Conservation (phyloP, 2,113 vertebrate species). For the Nycticorax nycticorax region DNA sequence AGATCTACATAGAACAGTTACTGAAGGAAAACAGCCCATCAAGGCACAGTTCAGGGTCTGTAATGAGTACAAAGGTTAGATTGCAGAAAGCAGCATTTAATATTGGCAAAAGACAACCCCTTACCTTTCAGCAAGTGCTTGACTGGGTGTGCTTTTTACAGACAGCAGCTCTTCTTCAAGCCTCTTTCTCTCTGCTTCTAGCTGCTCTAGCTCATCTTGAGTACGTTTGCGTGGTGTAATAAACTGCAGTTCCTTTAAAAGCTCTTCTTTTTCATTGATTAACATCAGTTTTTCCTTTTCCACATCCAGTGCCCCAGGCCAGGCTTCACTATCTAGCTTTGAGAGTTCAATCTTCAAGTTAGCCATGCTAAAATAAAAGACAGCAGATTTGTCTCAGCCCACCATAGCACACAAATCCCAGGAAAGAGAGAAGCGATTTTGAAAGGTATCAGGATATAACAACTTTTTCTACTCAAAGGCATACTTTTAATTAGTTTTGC, state of each 20-base stretch:
- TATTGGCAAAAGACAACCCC: background rate
- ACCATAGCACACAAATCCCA: background rate
- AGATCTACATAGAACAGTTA: background rate
- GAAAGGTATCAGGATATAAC: background rate
- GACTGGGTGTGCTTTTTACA: conserved; percentile 73
- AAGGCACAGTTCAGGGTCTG: background rate
- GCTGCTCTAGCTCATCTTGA: conserved; percentile 72
- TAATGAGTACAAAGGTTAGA: background rate
- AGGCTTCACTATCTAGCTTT: conserved; percentile 80
- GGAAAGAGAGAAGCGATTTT: background rate
- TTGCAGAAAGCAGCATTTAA: background rate
- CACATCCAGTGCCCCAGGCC: conserved; percentile 81
- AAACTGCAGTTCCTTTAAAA: conserved; percentile 86
- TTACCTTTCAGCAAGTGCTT: conserved; percentile 82
- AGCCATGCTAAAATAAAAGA: conserved; percentile 78
- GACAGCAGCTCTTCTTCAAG: conserved; percentile 82
- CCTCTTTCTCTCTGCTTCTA: conserved; percentile 79
- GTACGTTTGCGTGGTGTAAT: conserved; percentile 76
- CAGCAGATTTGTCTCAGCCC: background rate
- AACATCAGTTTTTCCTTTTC: conserved; percentile 85
- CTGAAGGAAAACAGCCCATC: background rate
- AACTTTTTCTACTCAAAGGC: background rate
- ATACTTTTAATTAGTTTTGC: background rate
- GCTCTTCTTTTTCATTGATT: conserved; percentile 84
- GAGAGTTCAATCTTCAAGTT: conserved; percentile 86